A percentile compares a stretch with the other conserved stretches of the same genome.
Conservation (phyloP, 2,797 vertebrate genomes). For the Sorex maritimensis region DNA sequence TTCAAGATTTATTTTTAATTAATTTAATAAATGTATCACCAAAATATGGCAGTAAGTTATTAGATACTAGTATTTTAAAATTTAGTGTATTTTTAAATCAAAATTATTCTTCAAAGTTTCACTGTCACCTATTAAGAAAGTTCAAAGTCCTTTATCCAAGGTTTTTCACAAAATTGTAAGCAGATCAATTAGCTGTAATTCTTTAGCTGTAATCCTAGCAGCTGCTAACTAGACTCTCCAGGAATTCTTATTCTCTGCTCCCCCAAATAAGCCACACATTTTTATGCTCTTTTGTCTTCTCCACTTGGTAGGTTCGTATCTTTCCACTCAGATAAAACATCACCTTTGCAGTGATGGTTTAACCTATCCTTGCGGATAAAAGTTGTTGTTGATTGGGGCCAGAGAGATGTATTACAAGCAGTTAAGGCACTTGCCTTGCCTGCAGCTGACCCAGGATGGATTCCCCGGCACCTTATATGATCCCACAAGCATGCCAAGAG, state of each 20-base stretch:
- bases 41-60: background rate
- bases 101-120: slow-evolving; percentile 17
- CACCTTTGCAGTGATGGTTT: background rate
- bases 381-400: background rate
- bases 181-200: background rate
- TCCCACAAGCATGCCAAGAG: too few relatives aligned
- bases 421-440: too few relatives aligned
- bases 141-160: background rate
- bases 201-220: background rate
- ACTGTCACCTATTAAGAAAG: background rate
- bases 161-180: accelerated
- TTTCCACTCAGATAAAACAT: background rate
- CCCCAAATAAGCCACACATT: background rate
- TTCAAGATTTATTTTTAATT: slow-evolving; percentile 33
- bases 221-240: background rate
- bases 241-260: background rate
- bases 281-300: background rate
- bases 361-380: background rate
- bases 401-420: too few relatives aligned
- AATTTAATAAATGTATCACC: background rate
- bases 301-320: background rate
- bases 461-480: too few relatives aligned
- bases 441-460: too few relatives aligned
- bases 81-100: slow-evolving; percentile 49
- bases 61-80: background rate